phyloP scores from a whole-genome alignment of 2,888 invertebrate genomes.

The Aethes cnicana region DNA sequence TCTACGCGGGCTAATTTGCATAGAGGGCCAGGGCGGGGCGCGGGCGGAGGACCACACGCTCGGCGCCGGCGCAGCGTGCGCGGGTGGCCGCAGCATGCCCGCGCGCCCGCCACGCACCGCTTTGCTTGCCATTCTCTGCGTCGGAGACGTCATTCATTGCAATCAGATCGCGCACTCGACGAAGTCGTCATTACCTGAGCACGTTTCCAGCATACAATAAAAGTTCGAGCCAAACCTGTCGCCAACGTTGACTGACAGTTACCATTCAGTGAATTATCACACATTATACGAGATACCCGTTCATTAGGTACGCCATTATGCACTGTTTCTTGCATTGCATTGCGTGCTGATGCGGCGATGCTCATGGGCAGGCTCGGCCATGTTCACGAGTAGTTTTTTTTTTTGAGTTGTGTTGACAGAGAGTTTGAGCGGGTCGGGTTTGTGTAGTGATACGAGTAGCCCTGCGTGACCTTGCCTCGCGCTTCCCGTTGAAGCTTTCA shows the following conservation, averaged over 20 bases:
- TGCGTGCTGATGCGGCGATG: too few species aligned
- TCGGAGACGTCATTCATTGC: slow-evolving; percentile 79
- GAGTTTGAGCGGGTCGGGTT: too few species aligned
- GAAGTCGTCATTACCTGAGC: slow-evolving; percentile 77
- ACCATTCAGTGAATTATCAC: slow-evolving; percentile 48
- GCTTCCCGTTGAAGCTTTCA: slow-evolving; percentile 41
- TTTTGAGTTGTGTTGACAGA: too few species aligned
- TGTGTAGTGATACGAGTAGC: slow-evolving; percentile 65
- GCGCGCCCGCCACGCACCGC: slow-evolving; percentile 59
- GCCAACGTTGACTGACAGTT: slow-evolving; percentile 51
- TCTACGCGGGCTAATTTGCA: slow-evolving; percentile 82
- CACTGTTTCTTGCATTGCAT: slow-evolving; percentile 15
- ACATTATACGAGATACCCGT: slow-evolving; percentile 41
- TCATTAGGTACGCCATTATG: slow-evolving; percentile 36
- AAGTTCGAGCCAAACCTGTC: slow-evolving; percentile 54
- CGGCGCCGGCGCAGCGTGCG: slow-evolving; percentile 78
- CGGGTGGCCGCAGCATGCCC: slow-evolving; percentile 82
- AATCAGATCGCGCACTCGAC: slow-evolving; percentile 74
- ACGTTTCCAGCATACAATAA: slow-evolving; percentile 72
- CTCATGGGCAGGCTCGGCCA: too few species aligned
- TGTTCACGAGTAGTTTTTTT: too few species aligned
- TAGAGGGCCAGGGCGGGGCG: slow-evolving; percentile 63
- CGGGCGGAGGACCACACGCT: slow-evolving; percentile 79
- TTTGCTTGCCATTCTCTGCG: slow-evolving; percentile 45
- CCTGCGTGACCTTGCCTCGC: slow-evolving; percentile 60